Evolutionary conservation across 2,888 invertebrate genomes (phyloP).

Genomic region (Synanthedon myopaeformis): DNA sequence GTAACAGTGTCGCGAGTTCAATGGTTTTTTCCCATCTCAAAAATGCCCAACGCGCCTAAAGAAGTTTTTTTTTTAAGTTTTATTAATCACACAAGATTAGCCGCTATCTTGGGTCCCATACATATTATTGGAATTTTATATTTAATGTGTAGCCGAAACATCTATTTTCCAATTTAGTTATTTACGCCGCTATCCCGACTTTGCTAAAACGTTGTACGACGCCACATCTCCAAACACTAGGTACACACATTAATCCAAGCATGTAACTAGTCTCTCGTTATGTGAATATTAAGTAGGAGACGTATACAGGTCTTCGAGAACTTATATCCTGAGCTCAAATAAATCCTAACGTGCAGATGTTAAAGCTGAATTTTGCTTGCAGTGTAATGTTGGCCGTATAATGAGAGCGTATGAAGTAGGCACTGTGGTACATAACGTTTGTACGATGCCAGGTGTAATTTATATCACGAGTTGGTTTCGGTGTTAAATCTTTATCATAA

Average conservation of each 20-base stretch:
- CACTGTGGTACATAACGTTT: slow-evolving; percentile 6
- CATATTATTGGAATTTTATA: no score
- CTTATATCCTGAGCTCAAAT: slow-evolving; percentile 4
- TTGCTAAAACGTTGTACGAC: not conserved
- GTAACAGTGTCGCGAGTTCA: no score
- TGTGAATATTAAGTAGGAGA: slow-evolving; percentile 15
- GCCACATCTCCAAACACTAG: not conserved
- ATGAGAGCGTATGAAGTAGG: slow-evolving; percentile 14
- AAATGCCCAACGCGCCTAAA: no score
- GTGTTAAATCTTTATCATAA: slow-evolving; percentile 23
- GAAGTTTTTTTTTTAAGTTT: no score
- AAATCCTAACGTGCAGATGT: slow-evolving; percentile 4
- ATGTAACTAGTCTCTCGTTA: slow-evolving; percentile 25
- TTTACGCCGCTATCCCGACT: not conserved
- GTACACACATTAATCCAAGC: slow-evolving; percentile 22
- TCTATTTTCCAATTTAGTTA: no score
- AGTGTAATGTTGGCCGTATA: slow-evolving; percentile 1
- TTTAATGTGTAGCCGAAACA: no score
- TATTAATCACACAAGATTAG: no score
- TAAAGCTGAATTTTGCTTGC: slow-evolving; percentile 6
- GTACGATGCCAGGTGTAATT: slow-evolving; percentile 22
- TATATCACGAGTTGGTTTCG: slow-evolving; percentile 16
- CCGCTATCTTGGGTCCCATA: no score
- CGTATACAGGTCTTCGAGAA: slow-evolving; percentile 1
- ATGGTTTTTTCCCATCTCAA: no score